These are phyloP conservation scores for Bovichtus diacanthus DNA, from an alignment of 2,797 vertebrate genomes.

Conservation along the genomic window DNA sequence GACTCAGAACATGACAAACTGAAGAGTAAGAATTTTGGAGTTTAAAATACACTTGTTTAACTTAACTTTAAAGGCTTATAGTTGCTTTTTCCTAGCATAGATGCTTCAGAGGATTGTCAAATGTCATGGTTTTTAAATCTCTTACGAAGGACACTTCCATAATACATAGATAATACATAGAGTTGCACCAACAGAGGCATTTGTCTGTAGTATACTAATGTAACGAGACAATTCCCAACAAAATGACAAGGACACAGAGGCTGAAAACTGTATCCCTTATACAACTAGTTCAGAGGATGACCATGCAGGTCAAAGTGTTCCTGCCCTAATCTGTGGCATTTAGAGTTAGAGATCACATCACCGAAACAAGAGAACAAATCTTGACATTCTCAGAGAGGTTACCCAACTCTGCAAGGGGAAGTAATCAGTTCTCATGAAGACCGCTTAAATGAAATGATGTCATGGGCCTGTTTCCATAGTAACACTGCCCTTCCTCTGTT, in stretches of 20 bases:
- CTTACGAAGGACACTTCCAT: background rate
- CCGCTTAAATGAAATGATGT: conserved; percentile 29
- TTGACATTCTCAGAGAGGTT: conserved; percentile 43
- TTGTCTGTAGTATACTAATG: background rate
- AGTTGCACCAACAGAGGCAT: too few relatives aligned
- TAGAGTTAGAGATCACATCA: conserved; percentile 20
- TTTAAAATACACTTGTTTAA: background rate
- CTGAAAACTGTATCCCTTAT: background rate
- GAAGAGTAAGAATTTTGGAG: conserved; percentile 89
- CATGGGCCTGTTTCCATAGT: conserved; percentile 55
- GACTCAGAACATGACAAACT: conserved; percentile 96
- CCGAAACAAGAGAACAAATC: conserved; percentile 30
- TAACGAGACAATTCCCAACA: background rate
- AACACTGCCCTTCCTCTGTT: conserved; percentile 53
- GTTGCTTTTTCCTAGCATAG: background rate
- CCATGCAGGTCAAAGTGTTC: conserved; percentile 20
- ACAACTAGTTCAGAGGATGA: conserved; percentile 12
- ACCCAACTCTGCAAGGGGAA: conserved; percentile 10
- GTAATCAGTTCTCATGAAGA: conserved; percentile 34
- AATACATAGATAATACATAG: too few relatives aligned
- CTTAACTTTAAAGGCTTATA: background rate
- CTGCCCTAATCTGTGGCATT: conserved; percentile 32
- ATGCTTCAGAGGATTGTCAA: background rate
- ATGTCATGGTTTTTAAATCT: background rate
- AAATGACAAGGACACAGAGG: background rate